phyloP scores from a whole-genome alignment of 2,113 vertebrate species.

The Spheniscus mendiculus region DNA sequence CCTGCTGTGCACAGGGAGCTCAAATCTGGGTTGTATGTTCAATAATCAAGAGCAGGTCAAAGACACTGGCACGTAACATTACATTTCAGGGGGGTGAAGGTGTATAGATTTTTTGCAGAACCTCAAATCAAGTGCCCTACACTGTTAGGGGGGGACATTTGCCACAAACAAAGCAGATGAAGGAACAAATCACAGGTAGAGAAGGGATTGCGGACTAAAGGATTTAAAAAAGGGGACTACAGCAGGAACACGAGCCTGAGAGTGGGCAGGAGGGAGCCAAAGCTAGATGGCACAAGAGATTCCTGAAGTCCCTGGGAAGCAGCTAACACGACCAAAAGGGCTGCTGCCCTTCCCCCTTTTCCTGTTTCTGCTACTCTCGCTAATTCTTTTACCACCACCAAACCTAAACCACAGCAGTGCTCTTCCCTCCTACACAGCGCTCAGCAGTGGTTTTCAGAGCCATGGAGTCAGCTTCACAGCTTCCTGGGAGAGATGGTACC shows the following conservation, averaged over 20 bases:
- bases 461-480: accelerated
- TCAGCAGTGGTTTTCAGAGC: background rate
- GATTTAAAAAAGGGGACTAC: background rate
- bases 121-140: background rate
- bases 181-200: background rate
- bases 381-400: background rate
- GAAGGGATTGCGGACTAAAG: accelerated
- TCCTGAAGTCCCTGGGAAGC: background rate
- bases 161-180: background rate
- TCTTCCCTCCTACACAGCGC: conserved; percentile 17
- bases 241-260: background rate
- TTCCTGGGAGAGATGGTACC: background rate
- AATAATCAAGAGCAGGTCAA: background rate
- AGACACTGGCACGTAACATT: background rate
- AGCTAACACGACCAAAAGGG: background rate
- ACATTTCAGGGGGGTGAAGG: background rate
- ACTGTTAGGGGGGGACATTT: no score
- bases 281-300: background rate
- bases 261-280: background rate
- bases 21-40: background rate
- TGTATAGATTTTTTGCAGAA: background rate
- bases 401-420: conserved; percentile 30
- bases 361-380: background rate
- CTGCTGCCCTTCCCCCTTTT: background rate
- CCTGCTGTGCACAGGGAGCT: background rate